phyloP scores from a whole-genome alignment of 2,113 vertebrate genomes.

The Etheostoma cragini region DNA sequence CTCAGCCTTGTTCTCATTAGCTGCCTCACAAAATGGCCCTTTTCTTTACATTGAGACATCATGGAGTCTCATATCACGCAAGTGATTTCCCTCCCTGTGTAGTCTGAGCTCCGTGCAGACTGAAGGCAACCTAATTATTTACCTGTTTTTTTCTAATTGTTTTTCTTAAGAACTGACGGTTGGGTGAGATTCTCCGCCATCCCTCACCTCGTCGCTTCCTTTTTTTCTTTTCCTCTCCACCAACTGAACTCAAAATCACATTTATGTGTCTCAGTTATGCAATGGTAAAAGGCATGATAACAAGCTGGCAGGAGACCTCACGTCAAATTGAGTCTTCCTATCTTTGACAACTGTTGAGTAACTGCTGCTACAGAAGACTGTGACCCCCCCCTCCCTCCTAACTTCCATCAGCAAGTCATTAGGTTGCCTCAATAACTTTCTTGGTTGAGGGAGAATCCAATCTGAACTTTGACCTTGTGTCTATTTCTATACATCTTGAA shows the following conservation, averaged over 20 bases:
- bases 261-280: slow-evolving; percentile 69
- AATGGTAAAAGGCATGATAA: slow-evolving; percentile 68
- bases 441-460: slow-evolving; percentile 15
- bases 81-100: slow-evolving; percentile 13
- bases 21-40: slow-evolving; percentile 74
- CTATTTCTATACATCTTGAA: not conserved
- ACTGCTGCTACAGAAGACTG: slow-evolving; percentile 46
- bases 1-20: slow-evolving; percentile 50
- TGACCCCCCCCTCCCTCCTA: not conserved
- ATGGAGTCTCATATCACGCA: slow-evolving; percentile 61
- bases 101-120: slow-evolving; percentile 28
- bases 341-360: slow-evolving; percentile 71
- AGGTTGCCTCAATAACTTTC: slow-evolving; percentile 30
- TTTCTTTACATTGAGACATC: slow-evolving; percentile 69
- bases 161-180: not conserved
- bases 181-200: slow-evolving; percentile 9
- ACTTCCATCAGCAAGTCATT: slow-evolving; percentile 37
- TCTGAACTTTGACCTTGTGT: slow-evolving; percentile 37
- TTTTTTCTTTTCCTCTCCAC: slow-evolving; percentile 12
- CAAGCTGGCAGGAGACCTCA: slow-evolving; percentile 72
- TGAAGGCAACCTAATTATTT: slow-evolving; percentile 8
- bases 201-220: not conserved
- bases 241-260: slow-evolving; percentile 49
- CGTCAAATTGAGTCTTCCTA: slow-evolving; percentile 66
- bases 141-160: not conserved